Conservation (phyloP, 2,888 invertebrate genomes). For the Dermolepida albohirtum region DNA sequence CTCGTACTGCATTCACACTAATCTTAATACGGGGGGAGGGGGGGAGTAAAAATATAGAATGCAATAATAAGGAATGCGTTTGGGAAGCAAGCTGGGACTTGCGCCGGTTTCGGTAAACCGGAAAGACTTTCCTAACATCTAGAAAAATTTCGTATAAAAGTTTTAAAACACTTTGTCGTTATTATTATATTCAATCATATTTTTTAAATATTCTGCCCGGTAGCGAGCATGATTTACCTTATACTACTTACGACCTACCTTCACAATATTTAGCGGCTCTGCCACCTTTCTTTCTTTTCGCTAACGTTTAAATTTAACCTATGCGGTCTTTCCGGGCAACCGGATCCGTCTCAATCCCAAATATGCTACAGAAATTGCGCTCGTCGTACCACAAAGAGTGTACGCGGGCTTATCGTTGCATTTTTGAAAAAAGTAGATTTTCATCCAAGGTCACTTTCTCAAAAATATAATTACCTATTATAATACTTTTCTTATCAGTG, state of each 20-base stretch:
- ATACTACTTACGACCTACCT: conserved; percentile 32
- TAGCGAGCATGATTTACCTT: conserved; percentile 22
- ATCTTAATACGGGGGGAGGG: conserved; percentile 42
- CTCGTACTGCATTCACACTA: conserved; percentile 50
- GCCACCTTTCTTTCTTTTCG: conserved; percentile 32
- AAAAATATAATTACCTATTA: conserved; percentile 64
- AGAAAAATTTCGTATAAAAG: conserved; percentile 38
- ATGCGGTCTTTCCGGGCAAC: conserved; percentile 13
- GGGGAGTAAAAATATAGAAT: conserved; percentile 62
- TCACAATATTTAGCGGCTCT: conserved; percentile 36
- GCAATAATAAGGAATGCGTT: conserved; percentile 63
- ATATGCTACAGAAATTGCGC: conserved; percentile 53
- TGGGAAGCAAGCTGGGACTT: conserved; percentile 42
- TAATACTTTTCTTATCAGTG: conserved; percentile 59
- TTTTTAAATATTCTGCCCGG: conserved; percentile 28
- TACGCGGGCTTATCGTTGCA: conserved; percentile 56
- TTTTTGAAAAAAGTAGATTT: conserved; percentile 60
- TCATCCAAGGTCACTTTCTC: conserved; percentile 66
- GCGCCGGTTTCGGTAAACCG: conserved; percentile 18
- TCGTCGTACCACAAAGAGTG: conserved; percentile 51
- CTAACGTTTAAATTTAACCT: conserved; percentile 33
- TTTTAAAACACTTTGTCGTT: conserved; percentile 24
- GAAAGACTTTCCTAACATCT: conserved; percentile 25
- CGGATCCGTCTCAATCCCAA: conserved; percentile 45
- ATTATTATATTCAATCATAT: conserved; percentile 5